Base-by-base conservation (phyloP, 2,113 vertebrate genomes). In the Nycticryphes semicollaris region DNA sequence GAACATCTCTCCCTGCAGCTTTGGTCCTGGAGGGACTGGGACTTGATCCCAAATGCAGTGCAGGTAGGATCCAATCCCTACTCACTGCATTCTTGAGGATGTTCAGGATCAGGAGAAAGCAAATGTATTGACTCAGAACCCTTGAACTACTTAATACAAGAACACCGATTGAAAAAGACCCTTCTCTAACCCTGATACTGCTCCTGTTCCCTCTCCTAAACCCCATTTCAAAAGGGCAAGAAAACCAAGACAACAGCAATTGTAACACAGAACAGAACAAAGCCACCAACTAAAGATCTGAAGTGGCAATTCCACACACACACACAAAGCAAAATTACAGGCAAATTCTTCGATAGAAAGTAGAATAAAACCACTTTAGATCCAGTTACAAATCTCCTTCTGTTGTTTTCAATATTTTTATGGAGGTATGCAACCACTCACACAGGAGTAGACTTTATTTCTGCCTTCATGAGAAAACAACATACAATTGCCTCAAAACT, bases 401-500 rank as follows among this genome's bases (percentile, higher is more conserved):
- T 74, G 30, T 15, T 80, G 59, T 73, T 66, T 67, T 77, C 51
- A 67, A 11, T 39, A 64, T 53, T 81, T 90, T 63, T 60, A 70
- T 22, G 39, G 48, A 73, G 37, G 30, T 69, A 10, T 45, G 37
- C 50, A 56, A 18, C 41, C 59, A 45, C 35, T 74, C 20, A 37
- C 33, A 30, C 13, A 78, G 54, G 35, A 89, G 28, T 0, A 84
- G 53, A 60, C 30, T 94, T 80, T 31, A 88, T 90, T 93, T 92
- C 37, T 82, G 62, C 33, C 62, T 90, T 62, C 19, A 10, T 80
- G 60, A 94, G 75, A 63, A 84, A 94, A 87, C 39, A 91, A 41
- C 28, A 68, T 7, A 59, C 20, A 57, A 19, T 68, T 75, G 68
- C 24, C 17, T 43, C 70, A 84, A 84, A 82, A 81, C 31, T 37